Evolutionary conservation across 2,888 invertebrate species (phyloP).

Genomic region (Brenthis ino): DNA sequence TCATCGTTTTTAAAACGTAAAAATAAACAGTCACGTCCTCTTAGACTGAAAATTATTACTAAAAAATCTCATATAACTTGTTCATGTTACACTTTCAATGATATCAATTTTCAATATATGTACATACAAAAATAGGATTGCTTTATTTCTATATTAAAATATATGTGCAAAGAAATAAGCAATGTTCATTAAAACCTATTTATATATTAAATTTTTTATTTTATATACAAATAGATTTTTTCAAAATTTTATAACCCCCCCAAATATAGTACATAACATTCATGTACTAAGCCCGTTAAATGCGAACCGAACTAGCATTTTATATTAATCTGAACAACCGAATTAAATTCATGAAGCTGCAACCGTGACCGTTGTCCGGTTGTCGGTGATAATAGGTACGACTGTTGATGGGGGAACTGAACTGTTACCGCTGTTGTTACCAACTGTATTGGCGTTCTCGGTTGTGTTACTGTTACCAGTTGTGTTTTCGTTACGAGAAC

Average conservation of each 20-base stretch:
- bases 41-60: conserved; percentile 50
- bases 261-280: conserved; percentile 7
- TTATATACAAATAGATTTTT: conserved; percentile 2
- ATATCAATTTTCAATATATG: not conserved
- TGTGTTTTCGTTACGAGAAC: conserved; percentile 28
- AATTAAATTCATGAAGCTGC: conserved; percentile 49
- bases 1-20: conserved; percentile 20
- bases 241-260: not conserved
- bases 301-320: conserved; percentile 26
- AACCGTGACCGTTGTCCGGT: conserved; percentile 50
- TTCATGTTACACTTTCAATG: not conserved
- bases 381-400: conserved; percentile 48
- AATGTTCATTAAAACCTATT: not conserved
- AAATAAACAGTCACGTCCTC: conserved; percentile 66
- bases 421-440: conserved; percentile 2
- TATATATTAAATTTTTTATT: not conserved
- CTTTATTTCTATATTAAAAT: conserved; percentile 13
- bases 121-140: conserved; percentile 10
- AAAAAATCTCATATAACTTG: conserved; percentile 17
- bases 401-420: conserved; percentile 42
- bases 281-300: conserved; percentile 17
- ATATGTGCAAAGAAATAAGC: conserved; percentile 21
- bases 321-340: conserved; percentile 31
- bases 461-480: conserved; percentile 35
- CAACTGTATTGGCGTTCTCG: conserved; percentile 10